Evolutionary conservation across 2,797 vertebrate genomes (phyloP).

Genomic region (Echiichthys vipera): DNA sequence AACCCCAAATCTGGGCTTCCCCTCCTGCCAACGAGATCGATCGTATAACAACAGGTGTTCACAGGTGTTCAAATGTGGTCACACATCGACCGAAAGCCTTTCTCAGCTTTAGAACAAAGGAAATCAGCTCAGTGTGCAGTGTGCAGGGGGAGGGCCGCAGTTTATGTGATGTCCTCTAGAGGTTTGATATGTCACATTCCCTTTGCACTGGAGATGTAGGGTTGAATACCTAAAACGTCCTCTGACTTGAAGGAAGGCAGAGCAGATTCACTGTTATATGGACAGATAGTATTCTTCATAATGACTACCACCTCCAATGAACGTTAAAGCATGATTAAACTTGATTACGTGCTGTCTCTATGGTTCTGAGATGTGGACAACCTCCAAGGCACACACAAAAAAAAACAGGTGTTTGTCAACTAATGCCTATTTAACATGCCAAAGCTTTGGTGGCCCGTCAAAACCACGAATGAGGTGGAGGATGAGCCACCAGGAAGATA

Average conservation of each 20-base stretch:
- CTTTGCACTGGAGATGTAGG: conserved; percentile 32
- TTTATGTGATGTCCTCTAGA: conserved; percentile 65
- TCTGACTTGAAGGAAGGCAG: conserved; percentile 17
- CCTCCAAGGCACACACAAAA: no score
- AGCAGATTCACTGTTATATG: not conserved
- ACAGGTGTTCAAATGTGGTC: conserved; percentile 72
- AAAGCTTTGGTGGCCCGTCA: no score
- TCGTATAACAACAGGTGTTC: conserved; percentile 74
- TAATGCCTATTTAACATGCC: no score
- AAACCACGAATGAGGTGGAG: no score
- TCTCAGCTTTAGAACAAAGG: conserved; percentile 71
- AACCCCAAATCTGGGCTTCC: conserved; percentile 67
- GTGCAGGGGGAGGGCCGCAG: conserved; percentile 21
- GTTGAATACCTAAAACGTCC: conserved; percentile 37
- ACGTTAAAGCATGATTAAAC: conserved; percentile 6
- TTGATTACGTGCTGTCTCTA: not conserved
- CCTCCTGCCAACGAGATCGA: conserved; percentile 71
- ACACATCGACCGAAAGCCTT: conserved; percentile 65
- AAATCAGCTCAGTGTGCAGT: conserved; percentile 63
- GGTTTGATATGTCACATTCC: conserved; percentile 69
- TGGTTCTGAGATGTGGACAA: no score
- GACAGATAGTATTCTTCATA: not conserved
- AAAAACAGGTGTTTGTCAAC: no score
- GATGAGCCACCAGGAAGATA: no score
- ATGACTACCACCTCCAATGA: not conserved